Percentiles rank a stretch among this genome's conserved stretches.
These are phyloP conservation scores for Alligator mississippiensis DNA, from an alignment of 2,113 vertebrate species.

Conservation along the genomic window DNA sequence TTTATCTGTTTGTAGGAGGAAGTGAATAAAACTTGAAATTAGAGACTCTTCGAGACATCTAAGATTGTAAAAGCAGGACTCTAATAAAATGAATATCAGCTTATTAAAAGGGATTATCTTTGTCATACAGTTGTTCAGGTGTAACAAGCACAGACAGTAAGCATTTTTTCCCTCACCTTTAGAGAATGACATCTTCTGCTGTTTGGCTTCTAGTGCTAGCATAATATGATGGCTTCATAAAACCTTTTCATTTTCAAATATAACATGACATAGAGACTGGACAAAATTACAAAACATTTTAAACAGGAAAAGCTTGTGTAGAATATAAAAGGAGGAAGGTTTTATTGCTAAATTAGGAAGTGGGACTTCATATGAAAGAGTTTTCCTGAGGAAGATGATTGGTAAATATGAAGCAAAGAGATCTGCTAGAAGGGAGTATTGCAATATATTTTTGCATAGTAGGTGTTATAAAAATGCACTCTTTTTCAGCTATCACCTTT, in stretches of 20 bases:
- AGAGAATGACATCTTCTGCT: background rate
- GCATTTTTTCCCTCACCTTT: background rate
- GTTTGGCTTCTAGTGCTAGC: background rate
- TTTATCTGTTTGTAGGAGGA: background rate
- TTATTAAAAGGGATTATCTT: constrained; percentile 51
- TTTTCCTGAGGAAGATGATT: constrained; percentile 54
- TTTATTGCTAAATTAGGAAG: constrained; percentile 67
- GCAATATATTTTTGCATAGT: background rate
- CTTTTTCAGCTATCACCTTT: background rate
- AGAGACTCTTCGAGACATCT: constrained; percentile 17
- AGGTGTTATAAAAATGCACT: background rate
- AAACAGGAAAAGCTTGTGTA: constrained; percentile 28
- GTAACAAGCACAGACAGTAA: background rate
- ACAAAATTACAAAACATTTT: constrained; percentile 45
- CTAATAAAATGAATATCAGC: constrained; percentile 24
- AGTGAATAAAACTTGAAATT: constrained; percentile 46
- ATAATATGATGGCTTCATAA: background rate
- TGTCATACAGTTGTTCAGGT: background rate
- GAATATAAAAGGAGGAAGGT: constrained; percentile 47
- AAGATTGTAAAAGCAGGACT: constrained; percentile 31
- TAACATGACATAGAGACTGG: background rate
- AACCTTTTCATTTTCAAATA: background rate
- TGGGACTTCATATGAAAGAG: constrained; percentile 37
- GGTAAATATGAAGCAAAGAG: constrained; percentile 53
- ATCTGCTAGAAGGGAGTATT: background rate